Base-by-base conservation (phyloP, 2,888 invertebrate species). In the Ligdia adustata region DNA sequence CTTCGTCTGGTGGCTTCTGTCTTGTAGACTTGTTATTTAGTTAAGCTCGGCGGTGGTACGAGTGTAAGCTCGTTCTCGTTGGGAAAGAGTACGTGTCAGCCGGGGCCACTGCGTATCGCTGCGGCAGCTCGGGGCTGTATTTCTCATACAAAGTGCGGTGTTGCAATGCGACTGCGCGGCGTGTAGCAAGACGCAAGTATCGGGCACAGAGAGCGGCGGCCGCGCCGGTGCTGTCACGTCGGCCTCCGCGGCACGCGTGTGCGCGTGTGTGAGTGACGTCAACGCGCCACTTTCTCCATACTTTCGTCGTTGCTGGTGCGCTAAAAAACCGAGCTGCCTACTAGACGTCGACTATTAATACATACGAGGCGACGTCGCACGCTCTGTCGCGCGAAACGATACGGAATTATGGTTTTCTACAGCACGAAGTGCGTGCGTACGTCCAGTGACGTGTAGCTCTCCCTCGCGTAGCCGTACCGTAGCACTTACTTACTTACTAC, bases 201-300 rank as follows among this genome's bases (percentile, higher is more conserved):
- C 75, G 75, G 65, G 79, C 70, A 74, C 79, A 75, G 81, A 76
- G 82, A 82, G 74, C 72, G 79, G 78, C 69, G 66, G 62, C 39
- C 60, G 47, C 60, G 53, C 51, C 72, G 79, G 78, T 69, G 66
- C 62, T 41, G 61, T 48, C 60, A 55, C 51, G 52, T 45, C 57
- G 67, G 74, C 60, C 66, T 56, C 60, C 60, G 57, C 45, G 57
- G 72, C 74, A 75, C 79, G 81, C 82, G 77, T 64, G 67, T 53
- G 79, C 78, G 83, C 78, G 83, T 82, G 88, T 86, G 86, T 86
- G 88, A 49, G 86, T 89, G 86, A 89, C 89, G 89, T 88, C 82
- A 84, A 84, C 82, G 77, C 71, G 86, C 82, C 88, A 90, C 90
- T 90, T 90, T 90, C 90, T 86, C 90, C 80, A 81, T 84, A 90